Evolutionary conservation across 2,888 invertebrate genomes (phyloP).

Genomic region (Trichacis sp.): DNA sequence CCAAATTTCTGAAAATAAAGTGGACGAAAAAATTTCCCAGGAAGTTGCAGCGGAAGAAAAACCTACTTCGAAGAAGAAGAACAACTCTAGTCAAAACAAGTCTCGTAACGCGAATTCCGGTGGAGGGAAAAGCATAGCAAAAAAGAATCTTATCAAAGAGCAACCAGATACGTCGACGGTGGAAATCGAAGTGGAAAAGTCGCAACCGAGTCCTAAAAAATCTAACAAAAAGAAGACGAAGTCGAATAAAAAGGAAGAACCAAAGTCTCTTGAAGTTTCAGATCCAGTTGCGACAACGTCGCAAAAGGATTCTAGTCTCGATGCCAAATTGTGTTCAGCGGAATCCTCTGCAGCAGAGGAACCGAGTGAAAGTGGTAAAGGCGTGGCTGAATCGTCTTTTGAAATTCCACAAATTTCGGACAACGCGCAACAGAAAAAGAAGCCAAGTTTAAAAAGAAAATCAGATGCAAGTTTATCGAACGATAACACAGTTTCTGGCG

Average conservation of each 20-base stretch:
- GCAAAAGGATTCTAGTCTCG: conserved; percentile 4
- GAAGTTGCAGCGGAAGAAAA: conserved; percentile 2
- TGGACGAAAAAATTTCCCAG: conserved; percentile 1
- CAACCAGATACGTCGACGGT: conserved; percentile 49
- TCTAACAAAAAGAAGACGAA: neutral
- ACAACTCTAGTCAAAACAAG: neutral
- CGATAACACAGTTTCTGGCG: no score
- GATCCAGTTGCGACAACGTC: neutral
- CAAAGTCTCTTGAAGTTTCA: neutral
- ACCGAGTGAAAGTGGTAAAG: conserved; percentile 25
- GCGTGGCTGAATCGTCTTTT: conserved; percentile 32
- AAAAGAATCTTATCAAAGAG: conserved; percentile 55
- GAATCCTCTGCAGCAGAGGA: conserved; percentile 4
- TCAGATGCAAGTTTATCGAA: conserved; percentile 43
- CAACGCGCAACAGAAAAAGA: conserved; percentile 45
- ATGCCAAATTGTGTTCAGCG: neutral
- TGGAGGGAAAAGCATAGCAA: conserved; percentile 22
- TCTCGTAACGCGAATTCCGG: neutral
- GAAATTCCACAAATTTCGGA: conserved; percentile 54
- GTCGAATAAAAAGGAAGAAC: no score
- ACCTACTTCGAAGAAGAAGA: neutral
- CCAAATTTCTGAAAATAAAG: neutral
- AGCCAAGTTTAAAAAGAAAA: conserved; percentile 46
- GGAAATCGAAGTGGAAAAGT: neutral
- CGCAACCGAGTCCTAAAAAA: no score